Conservation (phyloP, 2,797 vertebrate genomes). For the Muraenolepis orangiensis region DNA sequence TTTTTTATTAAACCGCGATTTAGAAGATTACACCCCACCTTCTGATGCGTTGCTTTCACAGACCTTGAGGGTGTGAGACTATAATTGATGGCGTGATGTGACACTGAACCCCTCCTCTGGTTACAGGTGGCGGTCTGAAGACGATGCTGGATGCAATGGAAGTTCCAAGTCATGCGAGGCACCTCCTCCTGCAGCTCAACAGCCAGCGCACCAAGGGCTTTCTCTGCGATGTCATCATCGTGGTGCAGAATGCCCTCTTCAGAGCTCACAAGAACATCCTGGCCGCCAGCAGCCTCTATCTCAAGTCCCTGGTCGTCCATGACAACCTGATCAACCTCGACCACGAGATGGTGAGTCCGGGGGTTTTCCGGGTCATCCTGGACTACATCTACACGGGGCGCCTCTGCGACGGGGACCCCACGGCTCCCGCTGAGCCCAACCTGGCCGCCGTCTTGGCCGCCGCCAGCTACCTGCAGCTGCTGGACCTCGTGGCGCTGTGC, state of each 20-base stretch:
- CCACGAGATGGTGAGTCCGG: constrained; percentile 99
- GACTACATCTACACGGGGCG: constrained; percentile 99
- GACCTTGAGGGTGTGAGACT: background rate
- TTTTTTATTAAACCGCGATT: background rate
- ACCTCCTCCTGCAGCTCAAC: constrained; percentile 98
- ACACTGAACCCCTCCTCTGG: constrained; percentile 53
- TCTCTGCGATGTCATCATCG: constrained; percentile 99
- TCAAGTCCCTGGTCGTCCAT: constrained; percentile 98
- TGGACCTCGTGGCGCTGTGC: constrained; percentile 95
- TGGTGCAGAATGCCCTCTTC: constrained; percentile 99
- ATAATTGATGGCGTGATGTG: constrained; percentile 19
- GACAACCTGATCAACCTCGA: constrained; percentile 99
- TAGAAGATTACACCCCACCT: background rate
- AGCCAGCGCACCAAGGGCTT: constrained; percentile 98
- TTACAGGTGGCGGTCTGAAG: constrained; percentile 91
- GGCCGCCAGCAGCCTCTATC: constrained; percentile 99
- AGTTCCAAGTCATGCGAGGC: constrained; percentile 96
- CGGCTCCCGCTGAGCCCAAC: constrained; percentile 84
- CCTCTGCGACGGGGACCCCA: constrained; percentile 83
- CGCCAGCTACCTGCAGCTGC: constrained; percentile 97
- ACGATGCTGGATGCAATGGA: constrained; percentile 98
- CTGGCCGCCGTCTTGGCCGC: constrained; percentile 92
- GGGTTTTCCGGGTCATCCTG: constrained; percentile 94
- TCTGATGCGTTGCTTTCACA: background rate
- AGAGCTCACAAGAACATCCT: constrained; percentile 99